Evolutionary conservation across 2,797 vertebrate genomes (phyloP).

Genomic region (Perdix hodgsoniae): DNA sequence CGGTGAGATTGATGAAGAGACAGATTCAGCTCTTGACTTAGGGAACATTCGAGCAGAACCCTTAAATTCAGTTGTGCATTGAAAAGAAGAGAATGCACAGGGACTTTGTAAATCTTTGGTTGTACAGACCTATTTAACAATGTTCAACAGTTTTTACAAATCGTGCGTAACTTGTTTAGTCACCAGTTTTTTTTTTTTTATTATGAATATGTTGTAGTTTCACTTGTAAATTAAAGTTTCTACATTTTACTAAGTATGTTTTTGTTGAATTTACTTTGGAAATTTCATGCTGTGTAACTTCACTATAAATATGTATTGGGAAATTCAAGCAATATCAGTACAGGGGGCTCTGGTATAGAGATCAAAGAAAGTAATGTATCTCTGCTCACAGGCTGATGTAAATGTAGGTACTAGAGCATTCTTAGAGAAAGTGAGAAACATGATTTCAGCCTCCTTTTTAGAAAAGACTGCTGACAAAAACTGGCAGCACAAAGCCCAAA

Average conservation of each 20-base stretch:
- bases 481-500: neutral
- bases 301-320: neutral
- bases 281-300: neutral
- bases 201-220: slow-evolving; percentile 69
- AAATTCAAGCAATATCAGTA: neutral
- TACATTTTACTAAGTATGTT: slow-evolving; percentile 73
- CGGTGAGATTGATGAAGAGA: slow-evolving; percentile 98
- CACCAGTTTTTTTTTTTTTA: slow-evolving; percentile 57
- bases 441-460: neutral
- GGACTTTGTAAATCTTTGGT: slow-evolving; percentile 77
- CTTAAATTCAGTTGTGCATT: slow-evolving; percentile 96
- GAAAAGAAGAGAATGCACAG: slow-evolving; percentile 63
- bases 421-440: neutral
- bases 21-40: slow-evolving; percentile 95
- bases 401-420: neutral
- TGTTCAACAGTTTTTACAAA: slow-evolving; percentile 62
- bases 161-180: slow-evolving; percentile 53
- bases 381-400: neutral
- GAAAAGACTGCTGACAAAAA: neutral
- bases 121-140: slow-evolving; percentile 78
- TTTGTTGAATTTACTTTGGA: neutral
- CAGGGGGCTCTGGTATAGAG: neutral
- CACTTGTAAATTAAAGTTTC: slow-evolving; percentile 84
- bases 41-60: slow-evolving; percentile 97
- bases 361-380: neutral